Conservation (phyloP, 2,797 vertebrate genomes). For the Halcyon smyrnensis region DNA sequence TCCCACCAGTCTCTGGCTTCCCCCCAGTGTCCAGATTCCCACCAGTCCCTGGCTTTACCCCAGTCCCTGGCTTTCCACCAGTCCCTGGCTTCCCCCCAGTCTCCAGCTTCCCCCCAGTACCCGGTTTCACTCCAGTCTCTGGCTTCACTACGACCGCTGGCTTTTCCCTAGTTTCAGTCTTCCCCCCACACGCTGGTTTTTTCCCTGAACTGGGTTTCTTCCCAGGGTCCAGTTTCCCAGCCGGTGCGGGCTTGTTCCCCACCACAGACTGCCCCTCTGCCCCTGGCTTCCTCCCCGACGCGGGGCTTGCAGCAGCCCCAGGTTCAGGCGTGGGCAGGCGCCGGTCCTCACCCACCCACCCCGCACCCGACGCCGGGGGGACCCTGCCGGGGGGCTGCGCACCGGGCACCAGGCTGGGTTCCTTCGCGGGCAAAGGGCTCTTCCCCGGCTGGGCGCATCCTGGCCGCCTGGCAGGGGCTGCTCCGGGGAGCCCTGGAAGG, state of each 20-base stretch:
- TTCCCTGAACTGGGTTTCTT: neutral
- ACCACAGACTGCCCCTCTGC: fast-evolving
- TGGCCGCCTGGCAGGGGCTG: neutral
- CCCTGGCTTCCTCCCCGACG: fast-evolving
- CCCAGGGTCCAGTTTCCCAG: neutral
- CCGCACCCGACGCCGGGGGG: fast-evolving
- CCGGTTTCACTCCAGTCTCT: fast-evolving
- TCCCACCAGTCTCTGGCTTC: neutral
- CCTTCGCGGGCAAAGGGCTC: neutral
- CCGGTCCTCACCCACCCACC: neutral
- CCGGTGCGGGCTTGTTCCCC: fast-evolving
- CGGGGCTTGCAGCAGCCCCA: neutral
- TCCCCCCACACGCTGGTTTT: neutral
- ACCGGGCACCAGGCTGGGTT: fast-evolving
- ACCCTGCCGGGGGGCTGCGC: neutral
- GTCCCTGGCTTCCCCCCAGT: neutral
- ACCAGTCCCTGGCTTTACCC: fast-evolving
- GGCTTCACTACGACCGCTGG: neutral
- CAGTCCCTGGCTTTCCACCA: fast-evolving
- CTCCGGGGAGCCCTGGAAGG: neutral
- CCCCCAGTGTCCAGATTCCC: neutral
- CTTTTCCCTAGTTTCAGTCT: neutral
- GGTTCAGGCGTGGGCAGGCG: fast-evolving
- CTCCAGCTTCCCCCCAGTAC: fast-evolving
- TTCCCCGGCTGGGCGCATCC: fast-evolving